Base-by-base conservation (phyloP, 2,888 invertebrate genomes). In the Galerucella nymphaeae region DNA sequence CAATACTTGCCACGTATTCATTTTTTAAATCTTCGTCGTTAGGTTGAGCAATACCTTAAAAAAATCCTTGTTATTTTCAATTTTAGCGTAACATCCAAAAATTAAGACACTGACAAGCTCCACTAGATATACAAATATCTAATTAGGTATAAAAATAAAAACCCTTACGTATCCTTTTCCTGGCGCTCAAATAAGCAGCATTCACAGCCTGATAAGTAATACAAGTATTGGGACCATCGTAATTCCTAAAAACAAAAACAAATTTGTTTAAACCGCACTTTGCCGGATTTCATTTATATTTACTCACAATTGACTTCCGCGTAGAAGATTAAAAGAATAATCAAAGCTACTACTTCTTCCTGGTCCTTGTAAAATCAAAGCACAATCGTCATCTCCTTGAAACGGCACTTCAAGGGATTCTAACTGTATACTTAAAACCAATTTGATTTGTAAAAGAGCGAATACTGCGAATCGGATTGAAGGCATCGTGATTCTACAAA, bases 201-300 rank as follows among this genome's bases (percentile, higher is more conserved):
- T 96, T 96, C 74, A 96, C 91, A 66, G 96, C 95, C 82, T 96
- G 95, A 85, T 94, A 96, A 6, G 96, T 96, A 85, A 96, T 95
- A 86, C 96, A 96, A 74, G 93, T 93, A 77, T 93, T 91, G 66
- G 92, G 91, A 63, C 91, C 91, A 80, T 91, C 91, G 82, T 92
- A 91, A 18, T 89, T 90, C 75, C 93, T 93, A 88, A 70, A 89
- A 90, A 82, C 86, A 87, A 76, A 84, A 82, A 67, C 13, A 41
- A n/a, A n/a, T n/a, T n/a, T 62, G 0, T 48, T 23, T n/a, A 14
- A 8, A n/a, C 6, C n/a, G 4, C n/a, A 38, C 30, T 38, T 38
- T 9, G 30, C 8, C 30, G 30, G 30, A 38, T 45, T 45, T 63
- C 11, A 62, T 55, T 62, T 55, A 18, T 62, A 53, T 42, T 30